Base-by-base conservation (phyloP, 2,888 invertebrate species). In the Hydrotaea cyrtoneurina region DNA sequence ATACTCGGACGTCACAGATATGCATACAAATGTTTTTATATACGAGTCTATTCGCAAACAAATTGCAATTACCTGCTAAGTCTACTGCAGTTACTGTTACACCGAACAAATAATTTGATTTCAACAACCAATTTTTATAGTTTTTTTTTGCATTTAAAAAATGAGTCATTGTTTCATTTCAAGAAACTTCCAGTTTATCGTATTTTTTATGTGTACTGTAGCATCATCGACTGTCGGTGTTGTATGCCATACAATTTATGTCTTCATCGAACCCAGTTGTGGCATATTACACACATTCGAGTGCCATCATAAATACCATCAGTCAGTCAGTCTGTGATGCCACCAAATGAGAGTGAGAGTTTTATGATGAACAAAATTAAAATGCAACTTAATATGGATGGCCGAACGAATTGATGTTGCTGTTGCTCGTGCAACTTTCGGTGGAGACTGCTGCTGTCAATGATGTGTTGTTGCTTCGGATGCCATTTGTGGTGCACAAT, bases 161-260 rank as follows among this genome's bases (percentile, higher is more conserved):
- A n/a, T n/a, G n/a, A n/a, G n/a, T n/a, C n/a, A n/a, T n/a, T n/a
- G n/a, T n/a, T n/a, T n/a, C n/a, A n/a, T n/a, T n/a, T n/a, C n/a
- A n/a, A n/a, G n/a, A n/a, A n/a, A n/a, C n/a, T n/a, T n/a, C n/a
- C n/a, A n/a, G n/a, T n/a, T n/a, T n/a, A n/a, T n/a, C n/a, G n/a
- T n/a, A n/a, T n/a, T n/a, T n/a, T n/a, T n/a, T n/a, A n/a, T n/a
- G n/a, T n/a, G n/a, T n/a, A 43, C 11, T 43, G 43, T 31, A 39
- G 36, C 64, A 64, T 64, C 36, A 39, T 64, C 19, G 39, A 66
- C 43, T 66, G n/a, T 21, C 39, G 17, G 39, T 43, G 43, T 66
- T 43, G 19, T 43, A n/a, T 43, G 21, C 8, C 17, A 64, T n/a
- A n/a, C n/a, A 66, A 66, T 66, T 66, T 66, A 66, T 66, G 43